phyloP scores from a whole-genome alignment of 2,797 vertebrate genomes.

The Gouania willdenowi region DNA sequence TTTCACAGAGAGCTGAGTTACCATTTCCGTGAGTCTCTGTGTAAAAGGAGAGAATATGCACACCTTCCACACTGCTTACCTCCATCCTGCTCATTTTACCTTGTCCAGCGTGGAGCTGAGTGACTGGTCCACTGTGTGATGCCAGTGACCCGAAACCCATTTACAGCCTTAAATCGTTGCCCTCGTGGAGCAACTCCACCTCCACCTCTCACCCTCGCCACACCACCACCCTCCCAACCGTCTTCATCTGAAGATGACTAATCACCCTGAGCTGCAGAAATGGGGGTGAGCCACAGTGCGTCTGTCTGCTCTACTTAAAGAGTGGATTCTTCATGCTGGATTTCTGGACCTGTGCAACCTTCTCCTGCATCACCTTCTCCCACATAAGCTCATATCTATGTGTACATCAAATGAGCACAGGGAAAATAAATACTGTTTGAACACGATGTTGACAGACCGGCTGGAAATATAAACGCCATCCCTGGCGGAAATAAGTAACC shows the following conservation, averaged over 20 bases:
- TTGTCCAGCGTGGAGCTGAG: slow-evolving; percentile 44
- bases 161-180: slow-evolving; percentile 59
- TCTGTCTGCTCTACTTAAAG: slow-evolving; percentile 44
- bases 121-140: slow-evolving; percentile 72
- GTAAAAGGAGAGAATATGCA: background rate
- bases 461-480: slow-evolving; percentile 49
- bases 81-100: slow-evolving; percentile 15
- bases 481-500: slow-evolving; percentile 27
- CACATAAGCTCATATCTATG: slow-evolving; percentile 39
- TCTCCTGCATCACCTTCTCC: slow-evolving; percentile 11
- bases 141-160: slow-evolving; percentile 68
- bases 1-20: slow-evolving; percentile 11
- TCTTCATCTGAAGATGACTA: slow-evolving; percentile 55
- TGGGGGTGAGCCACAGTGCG: slow-evolving; percentile 17
- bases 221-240: slow-evolving; percentile 40
- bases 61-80: slow-evolving; percentile 12
- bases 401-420: slow-evolving; percentile 55
- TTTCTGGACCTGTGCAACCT: slow-evolving; percentile 14
- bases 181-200: slow-evolving; percentile 26
- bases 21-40: slow-evolving; percentile 8
- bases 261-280: slow-evolving; percentile 48
- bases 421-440: slow-evolving; percentile 53
- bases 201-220: slow-evolving; percentile 16
- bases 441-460: slow-evolving; percentile 43
- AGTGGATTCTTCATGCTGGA: slow-evolving; percentile 58